Percentiles rank a stretch among this genome's conserved stretches.
phyloP scores from a whole-genome alignment of 2,113 vertebrate species.

The Oncorhynchus nerka region DNA sequence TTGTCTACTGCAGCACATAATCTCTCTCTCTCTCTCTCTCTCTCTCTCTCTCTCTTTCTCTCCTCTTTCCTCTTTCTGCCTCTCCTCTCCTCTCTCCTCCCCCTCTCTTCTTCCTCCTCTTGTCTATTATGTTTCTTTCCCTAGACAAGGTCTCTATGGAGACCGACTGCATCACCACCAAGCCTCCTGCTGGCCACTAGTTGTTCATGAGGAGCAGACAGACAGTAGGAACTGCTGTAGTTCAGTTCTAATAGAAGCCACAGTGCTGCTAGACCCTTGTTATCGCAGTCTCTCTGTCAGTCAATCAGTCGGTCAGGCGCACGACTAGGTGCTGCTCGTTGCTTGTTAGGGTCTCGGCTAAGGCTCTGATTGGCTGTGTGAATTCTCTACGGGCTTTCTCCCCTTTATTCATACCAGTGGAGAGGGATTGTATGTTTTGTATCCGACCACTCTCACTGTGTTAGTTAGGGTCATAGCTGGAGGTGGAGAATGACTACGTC shows the following conservation, averaged over 20 bases:
- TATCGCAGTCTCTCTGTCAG: neutral
- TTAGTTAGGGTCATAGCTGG: neutral
- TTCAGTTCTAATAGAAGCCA: neutral
- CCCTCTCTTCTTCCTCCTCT: neutral
- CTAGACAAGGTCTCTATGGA: neutral
- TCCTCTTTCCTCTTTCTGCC: neutral
- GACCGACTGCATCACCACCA: neutral
- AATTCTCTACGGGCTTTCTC: neutral
- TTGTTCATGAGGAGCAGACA: neutral
- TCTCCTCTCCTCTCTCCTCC: neutral
- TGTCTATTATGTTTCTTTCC: neutral
- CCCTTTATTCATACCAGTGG: neutral
- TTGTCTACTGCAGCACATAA: constrained; percentile 44
- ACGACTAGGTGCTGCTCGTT: neutral
- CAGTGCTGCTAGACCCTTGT: neutral
- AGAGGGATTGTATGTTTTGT: neutral
- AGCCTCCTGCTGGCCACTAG: neutral
- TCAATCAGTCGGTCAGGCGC: neutral
- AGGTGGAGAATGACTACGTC: neutral
- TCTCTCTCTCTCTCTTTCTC: neutral
- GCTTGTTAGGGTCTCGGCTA: neutral
- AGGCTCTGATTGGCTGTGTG: neutral
- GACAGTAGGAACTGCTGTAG: neutral
- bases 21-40: neutral
- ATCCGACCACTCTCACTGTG: neutral